Evolutionary conservation across 2,113 vertebrate genomes (phyloP), one percentile per base, ranked within the genome.

Genomic region (Chitala chitala): DNA sequence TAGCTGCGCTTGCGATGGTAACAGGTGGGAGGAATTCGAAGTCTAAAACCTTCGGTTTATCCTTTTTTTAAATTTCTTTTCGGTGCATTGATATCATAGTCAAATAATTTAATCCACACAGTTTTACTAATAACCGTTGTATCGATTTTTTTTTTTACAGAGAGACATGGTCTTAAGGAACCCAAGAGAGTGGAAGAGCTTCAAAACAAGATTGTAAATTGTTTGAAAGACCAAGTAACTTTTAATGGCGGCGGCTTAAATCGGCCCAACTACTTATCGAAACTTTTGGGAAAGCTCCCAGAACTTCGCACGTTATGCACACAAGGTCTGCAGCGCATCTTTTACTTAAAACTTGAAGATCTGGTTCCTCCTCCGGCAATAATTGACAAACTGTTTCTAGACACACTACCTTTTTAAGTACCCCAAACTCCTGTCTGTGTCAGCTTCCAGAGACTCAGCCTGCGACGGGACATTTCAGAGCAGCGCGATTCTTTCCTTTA

Each of bases 341-440:
- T 99, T 92, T 99, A 99, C 91, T 90, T 99, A 89, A 99, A 99
- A 90, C 91, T 99, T 83, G 97, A 99, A 81, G 97, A 99, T 76
- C 92, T 99, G 87, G 96, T 99, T 84, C 96, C 97, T 72, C 97
- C 97, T n/a, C 97, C 97, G 80, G 96, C 96, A 92, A 98, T 99
- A 91, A 98, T 99, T 76, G 97, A 99, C 92, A 99, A 98, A 92
- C 94, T 98, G 78, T 99, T 98, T 50, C 92, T 98, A 88, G 97
- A 99, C 91, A 99, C 97, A 75, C 89, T 99, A 83, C 97, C 97
- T 86, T 99, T 99, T 83, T 99, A 94, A 93, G 44, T 36, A 73
- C 82, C 81, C 42, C 38, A 61, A 75, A 79, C 81, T 75, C 59
- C 81, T 76, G 75, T 74, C 84, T 78, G 88, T 82, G 80, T 87